Evolutionary conservation across 1,140 invertebrate genomes (phyloP), one percentile per base, ranked within the genome.

Genomic region (Scaptomyza hsui): DNA sequence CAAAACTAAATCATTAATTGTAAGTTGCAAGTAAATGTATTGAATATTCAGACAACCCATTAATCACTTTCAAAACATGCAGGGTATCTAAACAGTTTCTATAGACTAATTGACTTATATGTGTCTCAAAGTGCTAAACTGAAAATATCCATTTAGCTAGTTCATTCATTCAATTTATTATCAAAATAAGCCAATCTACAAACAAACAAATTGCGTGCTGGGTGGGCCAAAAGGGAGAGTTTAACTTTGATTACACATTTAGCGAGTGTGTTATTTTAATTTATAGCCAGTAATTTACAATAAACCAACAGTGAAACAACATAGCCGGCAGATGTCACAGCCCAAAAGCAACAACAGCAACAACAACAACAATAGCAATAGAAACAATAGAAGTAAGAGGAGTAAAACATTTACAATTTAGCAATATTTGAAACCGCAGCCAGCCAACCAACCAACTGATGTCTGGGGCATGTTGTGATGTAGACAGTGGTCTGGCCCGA

Each of bases 341-440:
- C 44, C 32, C 19, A 24, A 10, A 19, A 19, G 10, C 6, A 16
- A 26, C 16, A 42, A 42, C 19, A 42, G 29, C 9, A 52, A 26
- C 35, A 29, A 42, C 29, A 19, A 16, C 13, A 37, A 3, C 3
- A 10, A 6, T 5, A 51, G 19, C n/a, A n/a, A n/a, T n/a, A n/a
- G n/a, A n/a, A n/a, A n/a, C n/a, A n/a, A n/a, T n/a, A n/a, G n/a
- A n/a, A 4, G 32, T 35, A 35, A 24, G 12, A 13, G 3, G 15
- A 51, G 51, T 59, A 64, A 74, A 71, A 75, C 67, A 83, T 85
- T 83, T 75, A 74, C 48, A 56, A 83, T 79, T 83, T 83, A 85
- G 76, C 77, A 74, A 83, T 86, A 83, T 80, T 86, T 83, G 76
- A 73, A 86, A 83, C 80, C 80, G 68, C 80, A 83, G 78, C 55